Evolutionary conservation across 37 sponge, comb jelly and placozoan species (phyloP), one percentile per base, ranked within the genome.

Genomic region (Corticium candelabrum): DNA sequence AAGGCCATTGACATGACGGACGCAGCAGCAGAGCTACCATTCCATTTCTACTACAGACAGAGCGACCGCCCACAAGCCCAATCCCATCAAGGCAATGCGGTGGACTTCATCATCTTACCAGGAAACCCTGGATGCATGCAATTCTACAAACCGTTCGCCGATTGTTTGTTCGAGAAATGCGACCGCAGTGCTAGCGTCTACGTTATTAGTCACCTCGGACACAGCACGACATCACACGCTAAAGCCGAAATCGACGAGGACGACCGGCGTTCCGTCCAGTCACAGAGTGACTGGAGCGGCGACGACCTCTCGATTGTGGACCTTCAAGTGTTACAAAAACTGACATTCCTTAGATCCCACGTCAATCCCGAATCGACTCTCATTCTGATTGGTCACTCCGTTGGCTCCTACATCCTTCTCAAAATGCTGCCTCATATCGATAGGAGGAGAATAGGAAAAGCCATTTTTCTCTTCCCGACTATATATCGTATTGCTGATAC

Each of bases 291-390:
- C 68, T 82, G 37, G 88, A 85, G 87, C 86, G 89, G 39, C 84
- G 74, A 15, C 36, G 87, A 74, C 73, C 78, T 29, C 77, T 89
- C 74, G 88, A 88, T 70, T 78, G 84, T 70, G 93, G 93, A 37
- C 86, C 86, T 27, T 27, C 15, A 50, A 50, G 21, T 21, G 21
- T 21, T 50, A 27, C 62, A 27, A 11, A 50, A 50, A 50, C 15
- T 50, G 15, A 50, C 62, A 50, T 50, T 50, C 62, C 11, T 50
- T 21, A 21, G 21, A 50, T 27, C 62, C 62, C 62, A 50, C 15
- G 15, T 50, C 62, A 21, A 50, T 50, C 21, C 62, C 62, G 21
- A 50, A 50, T 50, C 62, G 62, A 50, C 11, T 27, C 21, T 50
- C 15, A 50, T 50, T 50, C 62, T 50, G 62, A 50, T 50, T 50